These are phyloP conservation scores for Rhabdomys dilectus DNA, from an alignment of 2,113 vertebrate species.

Conservation along the genomic window DNA sequence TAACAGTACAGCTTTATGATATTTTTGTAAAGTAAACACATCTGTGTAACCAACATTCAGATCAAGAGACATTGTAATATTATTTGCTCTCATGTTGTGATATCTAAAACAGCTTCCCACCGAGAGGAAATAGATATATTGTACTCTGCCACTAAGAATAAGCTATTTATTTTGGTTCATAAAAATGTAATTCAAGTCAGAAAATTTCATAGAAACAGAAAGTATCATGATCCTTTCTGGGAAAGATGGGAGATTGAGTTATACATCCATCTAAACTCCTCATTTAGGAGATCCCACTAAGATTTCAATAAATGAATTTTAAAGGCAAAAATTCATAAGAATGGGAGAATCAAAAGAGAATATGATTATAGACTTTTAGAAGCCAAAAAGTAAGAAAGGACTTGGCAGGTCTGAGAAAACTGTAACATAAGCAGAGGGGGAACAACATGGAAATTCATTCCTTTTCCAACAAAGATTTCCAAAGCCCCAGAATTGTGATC, in stretches of 20 bases:
- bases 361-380: neutral
- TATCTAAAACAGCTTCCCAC: constrained; percentile 56
- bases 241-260: constrained; percentile 29
- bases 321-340: constrained; percentile 5
- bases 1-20: neutral
- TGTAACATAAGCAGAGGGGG: neutral
- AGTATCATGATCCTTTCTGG: constrained; percentile 31
- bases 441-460: neutral
- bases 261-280: neutral
- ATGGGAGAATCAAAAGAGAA: neutral
- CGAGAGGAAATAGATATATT: constrained; percentile 58
- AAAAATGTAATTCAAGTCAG: constrained; percentile 34
- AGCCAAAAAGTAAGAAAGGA: neutral
- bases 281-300: constrained; percentile 43
- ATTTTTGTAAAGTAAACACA: constrained; percentile 50
- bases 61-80: constrained; percentile 13
- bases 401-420: constrained; percentile 21
- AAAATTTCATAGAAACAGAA: constrained; percentile 51
- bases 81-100: constrained; percentile 42
- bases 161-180: constrained; percentile 58
- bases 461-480: neutral
- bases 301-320: neutral
- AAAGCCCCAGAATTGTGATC: neutral
- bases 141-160: constrained; percentile 11
- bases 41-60: constrained; percentile 14